These are phyloP conservation scores for Hydrochoerus hydrochaeris DNA, from an alignment of 2,113 vertebrate genomes.

Conservation along the genomic window DNA sequence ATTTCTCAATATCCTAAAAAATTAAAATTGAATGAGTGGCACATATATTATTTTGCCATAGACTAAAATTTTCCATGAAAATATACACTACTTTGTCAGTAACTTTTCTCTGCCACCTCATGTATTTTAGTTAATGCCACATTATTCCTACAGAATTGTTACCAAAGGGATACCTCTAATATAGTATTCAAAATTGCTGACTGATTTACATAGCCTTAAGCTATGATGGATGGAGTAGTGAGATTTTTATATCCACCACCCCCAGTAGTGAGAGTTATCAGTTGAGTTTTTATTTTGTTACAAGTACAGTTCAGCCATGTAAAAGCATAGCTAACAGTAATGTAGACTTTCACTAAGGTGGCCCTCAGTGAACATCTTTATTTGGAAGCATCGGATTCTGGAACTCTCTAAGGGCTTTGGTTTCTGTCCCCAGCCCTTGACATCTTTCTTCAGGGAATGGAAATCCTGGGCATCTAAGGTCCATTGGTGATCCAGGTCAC, in stretches of 20 bases:
- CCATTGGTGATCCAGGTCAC: not conserved
- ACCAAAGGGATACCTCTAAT: constrained; percentile 68
- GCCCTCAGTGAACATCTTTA: not conserved
- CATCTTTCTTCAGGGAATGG: not conserved
- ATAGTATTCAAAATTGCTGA: constrained; percentile 6
- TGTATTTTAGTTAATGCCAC: constrained; percentile 56
- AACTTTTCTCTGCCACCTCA: constrained; percentile 59
- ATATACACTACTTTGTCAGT: constrained; percentile 49
- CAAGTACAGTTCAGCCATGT: not conserved
- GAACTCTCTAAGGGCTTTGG: not conserved
- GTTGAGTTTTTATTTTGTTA: constrained; percentile 45
- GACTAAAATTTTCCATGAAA: constrained; percentile 6
- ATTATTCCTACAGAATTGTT: constrained; percentile 66
- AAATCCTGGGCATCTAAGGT: not conserved
- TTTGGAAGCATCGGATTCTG: not conserved
- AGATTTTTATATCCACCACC: not conserved
- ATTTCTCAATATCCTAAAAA: constrained; percentile 50
- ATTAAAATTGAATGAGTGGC: constrained; percentile 58
- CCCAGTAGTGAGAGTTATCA: not conserved
- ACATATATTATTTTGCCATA: constrained; percentile 56
- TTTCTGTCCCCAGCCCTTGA: not conserved
- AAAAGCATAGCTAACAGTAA: not conserved
- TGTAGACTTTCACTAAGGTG: not conserved
- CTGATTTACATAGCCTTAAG: constrained; percentile 56
- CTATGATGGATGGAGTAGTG: not conserved